Percentiles rank a stretch among this genome's conserved stretches.
These are phyloP conservation scores for Strigamia transsilvanica DNA, from an alignment of 2,888 invertebrate genomes.

Conservation along the genomic window DNA sequence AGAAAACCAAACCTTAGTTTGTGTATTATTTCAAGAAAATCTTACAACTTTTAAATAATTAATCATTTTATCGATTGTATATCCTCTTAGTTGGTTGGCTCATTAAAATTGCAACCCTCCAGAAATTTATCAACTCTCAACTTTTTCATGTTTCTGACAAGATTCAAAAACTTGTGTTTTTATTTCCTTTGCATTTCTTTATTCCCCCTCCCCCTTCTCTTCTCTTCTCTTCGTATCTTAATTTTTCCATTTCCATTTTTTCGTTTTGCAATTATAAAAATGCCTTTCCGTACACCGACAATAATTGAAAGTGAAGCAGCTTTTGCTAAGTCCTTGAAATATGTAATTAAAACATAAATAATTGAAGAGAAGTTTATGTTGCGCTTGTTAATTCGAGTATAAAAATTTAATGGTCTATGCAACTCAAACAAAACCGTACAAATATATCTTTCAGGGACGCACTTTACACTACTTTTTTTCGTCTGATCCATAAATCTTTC, in stretches of 20 bases:
- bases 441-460: conserved; percentile 11
- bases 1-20: neutral
- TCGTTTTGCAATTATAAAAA: conserved; percentile 40
- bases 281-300: conserved; percentile 26
- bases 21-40: neutral
- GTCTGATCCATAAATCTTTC: neutral
- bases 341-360: conserved; percentile 55
- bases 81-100: neutral
- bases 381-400: conserved; percentile 53
- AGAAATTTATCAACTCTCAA: conserved; percentile 16
- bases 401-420: conserved; percentile 52
- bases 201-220: neutral
- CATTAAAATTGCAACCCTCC: conserved; percentile 33
- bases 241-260: conserved; percentile 44
- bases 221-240: conserved; percentile 32
- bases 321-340: conserved; percentile 52
- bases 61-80: conserved; percentile 1
- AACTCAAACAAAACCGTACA: conserved; percentile 43
- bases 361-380: conserved; percentile 50
- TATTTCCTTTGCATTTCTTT: conserved; percentile 23
- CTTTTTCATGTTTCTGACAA: conserved; percentile 31
- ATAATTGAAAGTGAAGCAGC: conserved; percentile 51
- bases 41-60: neutral
- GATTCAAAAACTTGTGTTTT: conserved; percentile 33
- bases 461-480: neutral